Base-by-base conservation (phyloP, 1,140 invertebrate genomes). In the Oreohelix idahoensis region DNA sequence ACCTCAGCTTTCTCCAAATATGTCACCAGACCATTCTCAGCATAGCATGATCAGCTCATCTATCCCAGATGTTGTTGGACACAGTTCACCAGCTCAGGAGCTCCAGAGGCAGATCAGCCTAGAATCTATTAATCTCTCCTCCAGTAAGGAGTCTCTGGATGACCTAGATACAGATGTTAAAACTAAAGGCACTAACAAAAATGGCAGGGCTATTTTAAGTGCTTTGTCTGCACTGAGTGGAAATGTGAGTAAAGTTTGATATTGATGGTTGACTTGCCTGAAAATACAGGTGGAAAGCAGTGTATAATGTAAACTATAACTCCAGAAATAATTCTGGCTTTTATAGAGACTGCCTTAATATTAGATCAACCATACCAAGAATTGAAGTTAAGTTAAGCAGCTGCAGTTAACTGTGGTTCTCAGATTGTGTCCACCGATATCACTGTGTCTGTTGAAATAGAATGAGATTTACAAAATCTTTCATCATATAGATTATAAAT, bases 91-190 rank as follows among this genome's bases (percentile, higher is more conserved):
- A 2, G 1, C 36, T 36, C 45, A 32, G 17, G 51, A 77, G n/a
- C 49, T 53, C 32, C 36, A 77, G 17, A 58, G 42, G 8, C 75
- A 35, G 75, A 13, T 29, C 2, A 73, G 71, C n/a, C 35, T 77
- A n/a, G 75, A 77, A 49, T 77, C 75, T 36, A 36, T 77, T 53
- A 32, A 77, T 45, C 75, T 77, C n/a, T 29, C 75, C 45, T 77
- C 75, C 51, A 77, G 75, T 58, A 77, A 58, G 49, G 75, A 77
- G 29, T 77, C 75, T 8, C 49, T 77, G 32, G 49, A 49, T 58
- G 75, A 58, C 5, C 45, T 36, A 29, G 71, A 74, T 8, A 8
- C 23, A 29, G 17, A 66, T 32, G 20, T 66, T 66, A 29, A 66
- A 29, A 26, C 39, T 29, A 10, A 2, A 11, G 38, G 38, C 23